These are phyloP conservation scores for Trichopria drosophilae DNA, from an alignment of 2,888 invertebrate genomes.

Conservation along the genomic window DNA sequence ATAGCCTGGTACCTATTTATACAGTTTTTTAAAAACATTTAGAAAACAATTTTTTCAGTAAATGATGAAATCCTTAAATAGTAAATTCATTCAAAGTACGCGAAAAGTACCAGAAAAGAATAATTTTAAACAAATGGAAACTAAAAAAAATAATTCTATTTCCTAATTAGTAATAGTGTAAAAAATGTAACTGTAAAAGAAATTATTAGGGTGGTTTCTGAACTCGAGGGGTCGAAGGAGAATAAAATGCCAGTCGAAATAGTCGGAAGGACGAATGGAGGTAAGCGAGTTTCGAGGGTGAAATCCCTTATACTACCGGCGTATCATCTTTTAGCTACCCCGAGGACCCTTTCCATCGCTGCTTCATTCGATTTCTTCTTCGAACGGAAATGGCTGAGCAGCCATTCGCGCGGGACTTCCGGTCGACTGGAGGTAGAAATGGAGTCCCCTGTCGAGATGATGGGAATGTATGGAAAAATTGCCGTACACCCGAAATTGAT, in stretches of 20 bases:
- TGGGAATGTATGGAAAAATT: constrained; percentile 47
- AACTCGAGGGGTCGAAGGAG: not conserved
- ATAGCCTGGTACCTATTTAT: too few species aligned
- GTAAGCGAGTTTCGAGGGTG: constrained; percentile 11
- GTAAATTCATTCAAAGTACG: too few species aligned
- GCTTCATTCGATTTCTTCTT: constrained; percentile 50
- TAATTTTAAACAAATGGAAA: not conserved
- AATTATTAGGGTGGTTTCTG: constrained; percentile 12
- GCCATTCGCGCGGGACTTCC: constrained; percentile 57
- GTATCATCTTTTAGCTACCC: constrained; percentile 43
- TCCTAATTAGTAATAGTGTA: constrained; percentile 29
- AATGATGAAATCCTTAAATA: too few species aligned
- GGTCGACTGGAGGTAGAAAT: constrained; percentile 54
- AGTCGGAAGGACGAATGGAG: not conserved
- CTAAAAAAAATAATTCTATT: constrained; percentile 29
- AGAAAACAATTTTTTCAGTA: too few species aligned
- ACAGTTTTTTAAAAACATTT: too few species aligned
- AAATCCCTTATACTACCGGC: constrained; percentile 33
- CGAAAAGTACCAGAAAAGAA: too few species aligned
- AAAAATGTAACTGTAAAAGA: constrained; percentile 16
- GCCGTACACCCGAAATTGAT: constrained; percentile 56
- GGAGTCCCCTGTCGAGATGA: constrained; percentile 48
- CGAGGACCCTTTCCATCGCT: constrained; percentile 42
- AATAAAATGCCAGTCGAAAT: too few species aligned
- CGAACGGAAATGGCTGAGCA: constrained; percentile 58